Conservation (phyloP, 2,113 vertebrate species). For the Hymenochirus boettgeri region DNA sequence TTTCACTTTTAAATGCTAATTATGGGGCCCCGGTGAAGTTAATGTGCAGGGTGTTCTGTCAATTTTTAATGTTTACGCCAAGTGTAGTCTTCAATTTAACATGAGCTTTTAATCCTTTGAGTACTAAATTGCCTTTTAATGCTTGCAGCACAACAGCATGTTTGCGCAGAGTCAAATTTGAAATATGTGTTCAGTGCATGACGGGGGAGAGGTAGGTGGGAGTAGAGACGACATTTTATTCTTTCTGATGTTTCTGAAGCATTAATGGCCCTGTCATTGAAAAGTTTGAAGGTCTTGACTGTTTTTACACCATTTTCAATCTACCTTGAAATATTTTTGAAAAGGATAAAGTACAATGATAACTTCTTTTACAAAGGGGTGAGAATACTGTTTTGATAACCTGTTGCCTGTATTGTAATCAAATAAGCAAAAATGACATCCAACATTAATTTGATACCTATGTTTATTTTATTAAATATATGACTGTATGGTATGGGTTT, state of each 20-base stretch:
- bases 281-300: conserved; percentile 31
- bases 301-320: conserved; percentile 28
- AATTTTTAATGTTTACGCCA: conserved; percentile 93
- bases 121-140: conserved; percentile 96
- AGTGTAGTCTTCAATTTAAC: conserved; percentile 97
- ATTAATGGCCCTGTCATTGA: conserved; percentile 25
- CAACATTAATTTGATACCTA: too few relatives aligned
- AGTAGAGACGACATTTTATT: conserved; percentile 35
- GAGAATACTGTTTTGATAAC: background rate
- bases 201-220: conserved; percentile 44
- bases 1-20: conserved; percentile 87
- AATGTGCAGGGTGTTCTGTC: conserved; percentile 86
- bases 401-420: background rate
- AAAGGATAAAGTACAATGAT: conserved; percentile 11
- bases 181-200: conserved; percentile 82
- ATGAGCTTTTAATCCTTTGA: conserved; percentile 94
- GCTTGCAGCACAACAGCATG: conserved; percentile 82
- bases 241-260: conserved; percentile 44
- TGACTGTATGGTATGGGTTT: too few relatives aligned
- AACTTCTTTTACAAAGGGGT: background rate
- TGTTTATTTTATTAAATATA: too few relatives aligned
- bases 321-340: conserved; percentile 22
- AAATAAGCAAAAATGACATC: too few relatives aligned
- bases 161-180: conserved; percentile 80
- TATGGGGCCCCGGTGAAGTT: conserved; percentile 74